Base-by-base conservation (phyloP, 2,113 vertebrate genomes). In the Rhodinocichla rosea region DNA sequence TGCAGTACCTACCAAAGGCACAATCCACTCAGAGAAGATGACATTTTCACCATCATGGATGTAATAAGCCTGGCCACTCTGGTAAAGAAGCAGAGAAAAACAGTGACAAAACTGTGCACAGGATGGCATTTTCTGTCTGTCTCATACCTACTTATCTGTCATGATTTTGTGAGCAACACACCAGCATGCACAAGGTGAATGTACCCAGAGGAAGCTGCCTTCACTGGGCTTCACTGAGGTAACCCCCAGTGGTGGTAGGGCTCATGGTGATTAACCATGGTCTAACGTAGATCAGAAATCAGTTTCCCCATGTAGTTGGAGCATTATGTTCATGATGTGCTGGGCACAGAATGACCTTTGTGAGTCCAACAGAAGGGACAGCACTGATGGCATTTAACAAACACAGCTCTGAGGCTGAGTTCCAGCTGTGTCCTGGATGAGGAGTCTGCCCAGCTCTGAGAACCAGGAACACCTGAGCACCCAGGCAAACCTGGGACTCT, bases 51-150 rank as follows among this genome's bases (percentile, higher is more conserved):
- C 99, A 3, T 99, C 99, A 1, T 99, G 99, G 95, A 99, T 98
- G 94, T 99, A 99, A 92, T 99, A 99, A 1, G 97, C 98, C 95
- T 99, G 99, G 49, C 99, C 99, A 24, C 98, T 99, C 99, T 99
- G 98, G 69, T 96, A 93, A 86, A 83, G 82, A 91, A 78, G 26
- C 16, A 75, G 67, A 95, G 92, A 83, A 87, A 55, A 83, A 26
- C 42, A 69, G 71, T 98, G 71, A 59, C 24, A 88, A 62, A 87
- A 12, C 24, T 59, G 2, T 21, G 20, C 14, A 21, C 3, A 60
- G 56, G 21, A 69, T 49, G n/a, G 35, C 35, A 30, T 71, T 81
- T 87, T 49, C 45, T 73, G 57, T 84, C 15, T 70, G 39, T 79
- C 32, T 56, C 42, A n/a, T 18, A 20, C 28, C 82, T 47, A 28